Evolutionary conservation across 2,797 vertebrate genomes (phyloP), one percentile per base, ranked within the genome.

Genomic region (Chaenodraco wilsoni): DNA sequence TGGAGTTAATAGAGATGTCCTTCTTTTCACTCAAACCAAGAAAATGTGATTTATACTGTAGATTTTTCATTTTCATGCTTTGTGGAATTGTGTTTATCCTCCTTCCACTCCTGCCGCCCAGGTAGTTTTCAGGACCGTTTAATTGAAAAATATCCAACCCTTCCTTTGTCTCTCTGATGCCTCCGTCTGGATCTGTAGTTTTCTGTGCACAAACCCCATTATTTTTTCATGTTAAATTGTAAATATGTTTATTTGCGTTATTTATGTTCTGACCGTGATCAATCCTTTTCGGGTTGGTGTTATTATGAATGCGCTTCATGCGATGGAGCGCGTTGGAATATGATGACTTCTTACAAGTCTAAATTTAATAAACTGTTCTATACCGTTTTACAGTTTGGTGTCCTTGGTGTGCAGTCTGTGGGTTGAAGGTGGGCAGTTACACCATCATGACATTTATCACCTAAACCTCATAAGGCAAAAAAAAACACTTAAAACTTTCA

Each of bases 291-390:
- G 97, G 98, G 96, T 98, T 98, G 98, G 95, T 96, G 95, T 92
- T 93, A 96, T 89, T 95, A 95, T 93, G 92, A 95, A 95, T 95
- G 91, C 94, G 94, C 96, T 95, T 94, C 86, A 87, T 92, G 31
- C 87, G 60, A 83, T 81, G 92, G 91, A 94, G 97, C 95, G 97
- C 94, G 91, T 97, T 95, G 94, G 94, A 95, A 95, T 96, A 97
- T 94, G 95, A 95, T 96, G 97, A 98, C 98, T 99, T 99, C 96
- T 97, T 97, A 97, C 94, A 98, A 99, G 98, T 99, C 98, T 96
- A 95, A 96, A 95, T 97, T 97, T 96, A 99, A 98, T 99, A 99
- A 97, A 96, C 90, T 64, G 90, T 94, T 94, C 89, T 96, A 95
- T 95, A 91, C 91, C 77, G 66, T 92, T 94, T 95, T 92, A 81